phyloP scores from a whole-genome alignment of 2,888 invertebrate genomes.

The Apotomis capreana region DNA sequence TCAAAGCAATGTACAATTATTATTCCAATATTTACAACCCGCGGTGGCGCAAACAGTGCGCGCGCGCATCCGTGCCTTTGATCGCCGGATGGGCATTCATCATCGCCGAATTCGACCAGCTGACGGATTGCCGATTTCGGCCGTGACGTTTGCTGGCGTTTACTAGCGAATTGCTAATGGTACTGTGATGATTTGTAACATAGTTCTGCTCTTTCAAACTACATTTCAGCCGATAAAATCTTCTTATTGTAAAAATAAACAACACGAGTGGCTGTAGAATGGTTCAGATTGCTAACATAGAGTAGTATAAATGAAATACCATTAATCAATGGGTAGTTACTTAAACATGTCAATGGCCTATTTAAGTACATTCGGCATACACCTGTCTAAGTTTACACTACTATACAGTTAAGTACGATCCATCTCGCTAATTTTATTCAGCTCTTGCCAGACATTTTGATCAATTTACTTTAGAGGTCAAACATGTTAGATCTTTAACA shows the following conservation, averaged over 20 bases:
- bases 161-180: conserved; percentile 25
- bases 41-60: conserved; percentile 24
- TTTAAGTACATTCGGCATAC: too few species aligned
- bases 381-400: too few species aligned
- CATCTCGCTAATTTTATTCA: too few species aligned
- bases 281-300: neutral
- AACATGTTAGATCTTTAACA: too few species aligned
- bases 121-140: conserved; percentile 34
- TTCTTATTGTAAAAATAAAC: neutral
- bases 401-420: too few species aligned
- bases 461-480: too few species aligned
- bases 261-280: neutral
- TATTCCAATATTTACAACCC: conserved; percentile 31
- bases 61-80: conserved; percentile 34
- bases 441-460: too few species aligned
- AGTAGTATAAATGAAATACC: neutral
- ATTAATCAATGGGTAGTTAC: neutral
- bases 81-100: conserved; percentile 36
- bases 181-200: conserved; percentile 27
- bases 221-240: neutral
- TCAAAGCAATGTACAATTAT: conserved; percentile 26
- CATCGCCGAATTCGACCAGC: conserved; percentile 27
- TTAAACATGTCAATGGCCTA: too few species aligned
- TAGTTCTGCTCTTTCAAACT: conserved; percentile 17
- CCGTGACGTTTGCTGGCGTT: conserved; percentile 12